These are phyloP conservation scores for Hippotragus niger DNA, from an alignment of 2,113 vertebrate genomes.

Conservation along the genomic window DNA sequence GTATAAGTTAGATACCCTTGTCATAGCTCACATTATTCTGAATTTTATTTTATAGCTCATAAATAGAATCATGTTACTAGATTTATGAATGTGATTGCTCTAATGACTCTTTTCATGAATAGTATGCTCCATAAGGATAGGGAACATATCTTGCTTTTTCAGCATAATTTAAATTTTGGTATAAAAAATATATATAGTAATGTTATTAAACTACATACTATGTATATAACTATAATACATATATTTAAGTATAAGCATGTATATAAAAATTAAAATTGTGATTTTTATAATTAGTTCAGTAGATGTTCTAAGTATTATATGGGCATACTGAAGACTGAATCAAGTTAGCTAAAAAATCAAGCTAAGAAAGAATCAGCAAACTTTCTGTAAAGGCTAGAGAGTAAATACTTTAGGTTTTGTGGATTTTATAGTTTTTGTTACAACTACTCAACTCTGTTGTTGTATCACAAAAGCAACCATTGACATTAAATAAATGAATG, in stretches of 20 bases:
- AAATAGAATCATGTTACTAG: constrained; percentile 2
- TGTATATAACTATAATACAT: neutral
- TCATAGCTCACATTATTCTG: neutral
- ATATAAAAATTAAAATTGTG: neutral
- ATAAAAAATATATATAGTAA: neutral
- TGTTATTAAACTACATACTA: neutral
- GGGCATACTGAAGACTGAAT: neutral
- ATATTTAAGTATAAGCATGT: neutral
- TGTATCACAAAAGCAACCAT: neutral
- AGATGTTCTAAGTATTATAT: neutral
- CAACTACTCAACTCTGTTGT: neutral
- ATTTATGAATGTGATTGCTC: neutral
- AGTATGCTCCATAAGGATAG: neutral
- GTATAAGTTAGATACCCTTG: neutral
- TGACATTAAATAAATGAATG: neutral
- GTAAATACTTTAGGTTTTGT: neutral
- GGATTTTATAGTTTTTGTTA: neutral
- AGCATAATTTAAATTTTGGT: neutral
- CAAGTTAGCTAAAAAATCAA: neutral
- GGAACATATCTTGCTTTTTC: neutral
- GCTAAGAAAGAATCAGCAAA: neutral
- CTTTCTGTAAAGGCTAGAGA: neutral
- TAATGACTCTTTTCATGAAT: neutral
- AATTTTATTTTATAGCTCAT: neutral
- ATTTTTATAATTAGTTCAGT: neutral